phyloP scores from a whole-genome alignment of 2,797 vertebrate species.

The Lepidocolaptes lacrymiger region DNA sequence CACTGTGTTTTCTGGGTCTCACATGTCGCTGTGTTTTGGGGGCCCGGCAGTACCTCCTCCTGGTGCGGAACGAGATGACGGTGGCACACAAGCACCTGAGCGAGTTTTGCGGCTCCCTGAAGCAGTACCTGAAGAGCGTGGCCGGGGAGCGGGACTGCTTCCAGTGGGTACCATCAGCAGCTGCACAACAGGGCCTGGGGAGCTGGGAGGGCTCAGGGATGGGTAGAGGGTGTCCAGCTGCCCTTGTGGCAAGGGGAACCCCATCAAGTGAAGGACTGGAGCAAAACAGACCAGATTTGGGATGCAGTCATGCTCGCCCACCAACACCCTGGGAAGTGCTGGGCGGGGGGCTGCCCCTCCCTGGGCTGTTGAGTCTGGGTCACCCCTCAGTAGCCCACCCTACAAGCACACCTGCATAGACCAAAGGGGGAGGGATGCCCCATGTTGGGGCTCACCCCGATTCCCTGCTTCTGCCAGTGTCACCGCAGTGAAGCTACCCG shows the following conservation, averaged over 20 bases:
- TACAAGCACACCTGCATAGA: not conserved
- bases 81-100: constrained; percentile 91
- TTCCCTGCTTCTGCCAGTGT: constrained; percentile 73
- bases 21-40: not conserved
- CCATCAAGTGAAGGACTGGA: not conserved
- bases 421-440: not conserved
- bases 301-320: not conserved
- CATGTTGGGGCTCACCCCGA: not conserved
- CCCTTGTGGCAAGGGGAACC: not conserved
- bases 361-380: not conserved
- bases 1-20: not conserved
- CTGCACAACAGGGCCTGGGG: fast-evolving
- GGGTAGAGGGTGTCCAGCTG: not conserved
- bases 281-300: not conserved
- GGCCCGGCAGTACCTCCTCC: constrained; percentile 84
- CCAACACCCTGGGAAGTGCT: not conserved
- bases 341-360: fast-evolving
- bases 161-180: constrained; percentile 83
- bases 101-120: constrained; percentile 91
- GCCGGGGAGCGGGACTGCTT: constrained; percentile 89
- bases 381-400: not conserved
- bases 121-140: constrained; percentile 94
- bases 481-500: constrained; percentile 88
- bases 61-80: constrained; percentile 94
- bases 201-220: fast-evolving